Percentiles rank a stretch among this genome's conserved stretches.
Evolutionary conservation across 2,888 invertebrate genomes (phyloP).

Genomic region (Temnothorax rugatulus): DNA sequence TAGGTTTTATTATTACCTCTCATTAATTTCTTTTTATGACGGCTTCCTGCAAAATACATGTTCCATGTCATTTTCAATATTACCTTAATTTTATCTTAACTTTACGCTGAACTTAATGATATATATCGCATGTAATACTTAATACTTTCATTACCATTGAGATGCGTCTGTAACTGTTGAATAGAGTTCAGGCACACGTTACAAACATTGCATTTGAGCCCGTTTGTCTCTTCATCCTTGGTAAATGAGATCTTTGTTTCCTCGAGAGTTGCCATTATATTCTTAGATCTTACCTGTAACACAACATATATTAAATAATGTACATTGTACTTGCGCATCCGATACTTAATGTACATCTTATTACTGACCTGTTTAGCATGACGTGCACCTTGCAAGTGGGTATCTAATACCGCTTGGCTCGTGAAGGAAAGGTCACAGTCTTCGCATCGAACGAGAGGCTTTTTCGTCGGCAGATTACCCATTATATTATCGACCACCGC

Average conservation of each 20-base stretch:
- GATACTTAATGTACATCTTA: not conserved
- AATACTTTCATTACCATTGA: constrained; percentile 80
- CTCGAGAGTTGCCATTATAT: constrained; percentile 84
- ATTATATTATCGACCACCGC: constrained; percentile 87
- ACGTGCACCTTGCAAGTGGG: constrained; percentile 85
- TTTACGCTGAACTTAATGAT: not conserved
- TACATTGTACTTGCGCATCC: not conserved
- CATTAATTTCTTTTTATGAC: constrained; percentile 84
- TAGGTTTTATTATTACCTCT: constrained; percentile 85
- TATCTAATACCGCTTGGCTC: constrained; percentile 86
- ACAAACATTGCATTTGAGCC: constrained; percentile 86
- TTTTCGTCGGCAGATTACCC: constrained; percentile 86
- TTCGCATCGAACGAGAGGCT: constrained; percentile 85
- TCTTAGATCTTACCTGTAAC: constrained; percentile 83
- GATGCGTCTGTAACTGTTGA: constrained; percentile 86
- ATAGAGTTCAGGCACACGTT: constrained; percentile 86
- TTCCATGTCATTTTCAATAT: constrained; percentile 29
- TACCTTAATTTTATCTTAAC: not conserved
- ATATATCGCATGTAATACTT: constrained; percentile 12
- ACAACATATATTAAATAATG: not conserved
- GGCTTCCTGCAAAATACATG: constrained; percentile 80
- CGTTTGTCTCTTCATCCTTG: constrained; percentile 84
- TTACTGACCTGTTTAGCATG: constrained; percentile 83
- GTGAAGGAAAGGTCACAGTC: constrained; percentile 86
- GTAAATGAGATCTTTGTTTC: constrained; percentile 84